A percentile compares a stretch with the other conserved stretches of the same genome.
Evolutionary conservation across 2,888 invertebrate species (phyloP).

Genomic region (Escarpia spicata): DNA sequence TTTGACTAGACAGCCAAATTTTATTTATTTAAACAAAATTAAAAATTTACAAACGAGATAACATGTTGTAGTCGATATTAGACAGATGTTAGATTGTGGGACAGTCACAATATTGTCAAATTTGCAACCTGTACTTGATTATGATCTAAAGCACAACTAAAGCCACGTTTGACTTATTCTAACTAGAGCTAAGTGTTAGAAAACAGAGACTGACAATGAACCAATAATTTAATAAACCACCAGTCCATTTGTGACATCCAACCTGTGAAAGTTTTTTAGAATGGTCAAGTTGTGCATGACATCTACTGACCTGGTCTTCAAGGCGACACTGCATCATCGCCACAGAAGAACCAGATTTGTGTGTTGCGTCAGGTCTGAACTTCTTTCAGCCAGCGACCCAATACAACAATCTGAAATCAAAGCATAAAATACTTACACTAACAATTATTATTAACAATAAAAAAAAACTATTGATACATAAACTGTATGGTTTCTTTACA

Average conservation of each 20-base stretch:
- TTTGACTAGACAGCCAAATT: too few relatives aligned
- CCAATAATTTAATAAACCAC: background rate
- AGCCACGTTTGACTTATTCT: background rate
- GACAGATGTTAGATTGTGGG: too few relatives aligned
- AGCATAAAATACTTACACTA: background rate
- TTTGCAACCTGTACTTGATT: background rate
- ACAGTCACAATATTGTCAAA: too few relatives aligned
- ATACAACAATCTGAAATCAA: background rate
- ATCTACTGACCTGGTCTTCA: slow-evolving; percentile 6
- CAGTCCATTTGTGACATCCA: background rate
- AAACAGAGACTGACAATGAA: background rate
- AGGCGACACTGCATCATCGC: slow-evolving; percentile 16
- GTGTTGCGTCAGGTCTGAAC: slow-evolving; percentile 5
- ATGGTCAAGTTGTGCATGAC: background rate
- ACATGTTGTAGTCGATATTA: too few relatives aligned
- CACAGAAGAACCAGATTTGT: slow-evolving; percentile 3
- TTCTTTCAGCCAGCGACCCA: slow-evolving; percentile 16
- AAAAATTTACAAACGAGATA: too few relatives aligned
- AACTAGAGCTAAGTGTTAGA: background rate
- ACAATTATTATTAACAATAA: too few relatives aligned
- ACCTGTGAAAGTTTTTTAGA: background rate
- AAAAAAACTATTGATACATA: too few relatives aligned
- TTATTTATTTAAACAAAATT: too few relatives aligned
- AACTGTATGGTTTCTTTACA: too few relatives aligned
- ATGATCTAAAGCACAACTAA: background rate